These are phyloP conservation scores for Heteromyza rotundicornis DNA, from an alignment of 2,888 invertebrate species.

Conservation along the genomic window DNA sequence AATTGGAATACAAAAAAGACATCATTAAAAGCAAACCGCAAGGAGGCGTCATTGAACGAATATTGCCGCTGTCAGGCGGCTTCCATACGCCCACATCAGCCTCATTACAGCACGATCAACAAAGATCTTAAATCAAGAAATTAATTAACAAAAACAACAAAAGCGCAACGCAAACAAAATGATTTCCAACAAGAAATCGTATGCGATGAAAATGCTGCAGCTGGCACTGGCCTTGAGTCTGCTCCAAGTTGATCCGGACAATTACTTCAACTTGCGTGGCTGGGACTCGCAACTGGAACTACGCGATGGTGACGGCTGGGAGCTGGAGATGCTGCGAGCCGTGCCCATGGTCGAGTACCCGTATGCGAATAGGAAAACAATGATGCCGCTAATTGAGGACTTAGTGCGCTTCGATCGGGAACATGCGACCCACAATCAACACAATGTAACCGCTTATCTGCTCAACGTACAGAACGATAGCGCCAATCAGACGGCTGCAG, in stretches of 20 bases:
- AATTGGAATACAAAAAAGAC: constrained; percentile 10
- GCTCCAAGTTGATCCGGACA: constrained; percentile 77
- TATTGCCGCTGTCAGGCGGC: constrained; percentile 42
- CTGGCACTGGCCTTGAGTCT: constrained; percentile 82
- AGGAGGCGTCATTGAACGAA: constrained; percentile 49
- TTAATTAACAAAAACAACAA: constrained; percentile 18
- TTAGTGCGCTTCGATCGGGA: constrained; percentile 70
- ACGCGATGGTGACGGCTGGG: constrained; percentile 60
- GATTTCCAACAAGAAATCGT: constrained; percentile 83
- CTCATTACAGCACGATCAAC: constrained; percentile 23
- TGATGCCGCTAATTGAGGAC: constrained; percentile 62
- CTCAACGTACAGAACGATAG: constrained; percentile 65
- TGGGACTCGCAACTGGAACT: constrained; percentile 59
- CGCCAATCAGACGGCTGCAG: constrained; percentile 51
- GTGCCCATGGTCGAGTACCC: constrained; percentile 59
- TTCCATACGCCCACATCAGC: constrained; percentile 18
- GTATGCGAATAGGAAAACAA: constrained; percentile 60
- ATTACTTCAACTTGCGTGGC: constrained; percentile 67
- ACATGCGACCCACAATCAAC: constrained; percentile 64
- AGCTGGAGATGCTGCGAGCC: constrained; percentile 59
- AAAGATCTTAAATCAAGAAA: constrained; percentile 12
- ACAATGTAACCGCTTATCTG: constrained; percentile 67
- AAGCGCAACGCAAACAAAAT: constrained; percentile 61
- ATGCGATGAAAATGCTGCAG: constrained; percentile 81
- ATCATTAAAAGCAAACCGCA: constrained; percentile 25